phyloP scores from a whole-genome alignment of 2,888 invertebrate species.

The Hirudinaria manillensis region DNA sequence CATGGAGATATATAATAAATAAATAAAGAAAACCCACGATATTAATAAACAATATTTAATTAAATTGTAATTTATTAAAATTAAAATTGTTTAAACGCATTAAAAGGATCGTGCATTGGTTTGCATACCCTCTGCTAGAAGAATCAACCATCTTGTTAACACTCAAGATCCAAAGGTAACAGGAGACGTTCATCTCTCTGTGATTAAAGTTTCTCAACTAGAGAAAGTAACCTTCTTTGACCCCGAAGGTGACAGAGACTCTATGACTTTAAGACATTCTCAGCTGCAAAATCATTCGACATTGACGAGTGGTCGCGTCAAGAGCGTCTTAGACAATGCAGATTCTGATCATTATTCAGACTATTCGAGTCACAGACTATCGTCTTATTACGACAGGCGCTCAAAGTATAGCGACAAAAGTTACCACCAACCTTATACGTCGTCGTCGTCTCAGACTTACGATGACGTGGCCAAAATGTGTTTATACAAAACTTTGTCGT shows the following conservation, averaged over 20 bases:
- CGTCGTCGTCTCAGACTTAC: background rate
- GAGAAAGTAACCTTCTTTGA: slow-evolving; percentile 7
- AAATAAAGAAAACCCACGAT: too few relatives aligned
- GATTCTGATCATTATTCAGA: background rate
- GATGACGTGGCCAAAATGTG: too few relatives aligned
- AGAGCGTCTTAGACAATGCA: too few relatives aligned
- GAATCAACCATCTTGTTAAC: background rate
- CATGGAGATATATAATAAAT: too few relatives aligned
- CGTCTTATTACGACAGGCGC: background rate
- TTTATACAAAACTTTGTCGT: too few relatives aligned
- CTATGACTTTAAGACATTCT: background rate
- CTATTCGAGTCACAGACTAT: background rate
- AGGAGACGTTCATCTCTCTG: slow-evolving; percentile 4
- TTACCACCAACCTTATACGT: background rate
- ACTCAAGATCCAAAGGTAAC: slow-evolving; percentile 1
- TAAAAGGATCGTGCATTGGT: too few relatives aligned
- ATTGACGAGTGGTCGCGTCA: too few relatives aligned
- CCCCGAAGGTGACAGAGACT: background rate
- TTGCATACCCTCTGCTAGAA: slow-evolving; percentile 4
- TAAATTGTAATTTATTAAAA: too few relatives aligned
- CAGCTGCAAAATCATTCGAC: too few relatives aligned
- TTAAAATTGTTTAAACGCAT: too few relatives aligned
- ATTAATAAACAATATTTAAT: too few relatives aligned
- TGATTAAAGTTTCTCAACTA: slow-evolving; percentile 21
- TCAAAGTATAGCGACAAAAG: background rate